Percentiles rank a stretch among this genome's conserved stretches.
phyloP scores from a whole-genome alignment of 2,113 vertebrate species.

The Leptosomus discolor region DNA sequence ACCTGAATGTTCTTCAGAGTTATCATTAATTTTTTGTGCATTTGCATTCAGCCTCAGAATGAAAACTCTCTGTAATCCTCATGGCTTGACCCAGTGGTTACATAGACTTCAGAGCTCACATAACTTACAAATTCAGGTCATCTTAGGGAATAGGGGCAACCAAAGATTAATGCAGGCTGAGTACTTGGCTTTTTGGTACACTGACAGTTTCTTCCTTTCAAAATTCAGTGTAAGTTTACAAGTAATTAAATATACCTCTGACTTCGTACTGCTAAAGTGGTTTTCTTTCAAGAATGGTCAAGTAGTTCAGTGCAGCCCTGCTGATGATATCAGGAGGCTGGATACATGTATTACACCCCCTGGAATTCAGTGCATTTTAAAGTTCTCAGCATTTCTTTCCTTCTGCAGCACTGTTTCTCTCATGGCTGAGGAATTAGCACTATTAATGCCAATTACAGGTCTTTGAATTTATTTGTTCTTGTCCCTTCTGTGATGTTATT shows the following conservation, averaged over 20 bases:
- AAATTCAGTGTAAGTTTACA: background rate
- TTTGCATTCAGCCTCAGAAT: background rate
- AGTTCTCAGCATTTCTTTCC: background rate
- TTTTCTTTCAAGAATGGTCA: background rate
- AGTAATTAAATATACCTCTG: background rate
- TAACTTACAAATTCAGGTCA: background rate
- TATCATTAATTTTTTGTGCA: background rate
- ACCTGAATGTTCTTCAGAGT: background rate
- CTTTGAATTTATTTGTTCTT: background rate
- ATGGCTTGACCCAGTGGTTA: background rate
- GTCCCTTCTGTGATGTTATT: background rate
- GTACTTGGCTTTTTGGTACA: background rate
- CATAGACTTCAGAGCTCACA: background rate
- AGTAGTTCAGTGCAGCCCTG: background rate
- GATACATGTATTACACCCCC: background rate
- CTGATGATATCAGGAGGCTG: background rate
- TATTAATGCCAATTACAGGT: background rate
- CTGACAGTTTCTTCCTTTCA: background rate
- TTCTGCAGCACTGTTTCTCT: background rate
- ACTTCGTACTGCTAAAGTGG: background rate
- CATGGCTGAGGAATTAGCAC: background rate
- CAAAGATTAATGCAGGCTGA: background rate
- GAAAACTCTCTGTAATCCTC: background rate
- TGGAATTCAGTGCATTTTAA: background rate
- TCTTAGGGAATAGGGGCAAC: background rate